Percentiles rank a stretch among this genome's conserved stretches.
These are phyloP conservation scores for Meda fulgida DNA, from an alignment of 2,797 vertebrate genomes.

Conservation along the genomic window DNA sequence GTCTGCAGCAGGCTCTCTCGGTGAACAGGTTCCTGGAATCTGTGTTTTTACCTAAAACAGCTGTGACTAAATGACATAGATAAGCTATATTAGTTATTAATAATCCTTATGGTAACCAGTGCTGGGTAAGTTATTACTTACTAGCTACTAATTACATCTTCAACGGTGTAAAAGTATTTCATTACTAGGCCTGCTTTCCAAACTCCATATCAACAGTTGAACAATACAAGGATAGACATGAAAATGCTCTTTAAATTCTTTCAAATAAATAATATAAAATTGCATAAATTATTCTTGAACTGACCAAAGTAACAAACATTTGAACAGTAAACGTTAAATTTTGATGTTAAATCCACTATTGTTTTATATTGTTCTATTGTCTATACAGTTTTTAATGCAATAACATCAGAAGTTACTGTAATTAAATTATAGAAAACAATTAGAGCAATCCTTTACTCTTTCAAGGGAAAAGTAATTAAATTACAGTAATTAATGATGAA, in stretches of 20 bases:
- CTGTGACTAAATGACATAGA: constrained; percentile 67
- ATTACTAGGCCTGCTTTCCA: background rate
- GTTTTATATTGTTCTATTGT: background rate
- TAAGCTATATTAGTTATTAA: background rate
- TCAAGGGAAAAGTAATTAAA: background rate
- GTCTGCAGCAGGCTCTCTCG: constrained; percentile 80
- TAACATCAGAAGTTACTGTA: background rate
- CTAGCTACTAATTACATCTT: background rate
- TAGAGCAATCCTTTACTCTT: background rate
- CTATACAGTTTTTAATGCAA: background rate
- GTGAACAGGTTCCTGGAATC: constrained; percentile 75
- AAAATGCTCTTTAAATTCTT: background rate
- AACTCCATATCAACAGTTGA: background rate
- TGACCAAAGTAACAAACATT: background rate
- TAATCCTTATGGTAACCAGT: background rate
- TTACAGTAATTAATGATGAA: too few species aligned
- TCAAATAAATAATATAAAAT: background rate
- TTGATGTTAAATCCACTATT: background rate
- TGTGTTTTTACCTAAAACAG: constrained; percentile 63
- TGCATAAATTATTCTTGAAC: background rate
- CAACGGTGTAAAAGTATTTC: background rate
- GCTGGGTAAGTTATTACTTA: background rate
- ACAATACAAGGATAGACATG: background rate
- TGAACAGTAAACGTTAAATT: background rate
- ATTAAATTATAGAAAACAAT: background rate